A percentile compares a stretch with the other conserved stretches of the same genome.
Evolutionary conservation across 2,888 invertebrate species (phyloP).

Genomic region (Chrysolina americana): DNA sequence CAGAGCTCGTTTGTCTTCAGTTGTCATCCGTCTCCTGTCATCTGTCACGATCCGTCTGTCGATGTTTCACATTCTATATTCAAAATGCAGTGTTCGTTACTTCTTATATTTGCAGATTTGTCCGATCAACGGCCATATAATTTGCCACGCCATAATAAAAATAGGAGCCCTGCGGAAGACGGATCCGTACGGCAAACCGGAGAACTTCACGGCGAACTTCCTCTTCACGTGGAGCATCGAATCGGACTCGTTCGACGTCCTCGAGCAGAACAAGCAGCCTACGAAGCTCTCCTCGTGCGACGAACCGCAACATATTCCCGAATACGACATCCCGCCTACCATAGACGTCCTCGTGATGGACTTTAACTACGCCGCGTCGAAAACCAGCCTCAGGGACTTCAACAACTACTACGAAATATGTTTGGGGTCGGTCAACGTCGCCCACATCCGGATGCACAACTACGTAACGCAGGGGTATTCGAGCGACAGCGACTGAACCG

Average conservation of each 20-base stretch:
- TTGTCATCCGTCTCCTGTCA: too few species aligned
- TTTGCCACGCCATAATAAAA: conserved; percentile 68
- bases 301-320: conserved; percentile 55
- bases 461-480: conserved; percentile 46
- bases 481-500: conserved; percentile 46
- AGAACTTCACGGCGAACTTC: conserved; percentile 64
- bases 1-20: too few species aligned
- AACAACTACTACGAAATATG: conserved; percentile 64
- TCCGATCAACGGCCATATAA: conserved; percentile 67
- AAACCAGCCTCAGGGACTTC: conserved; percentile 65
- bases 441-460: conserved; percentile 40
- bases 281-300: conserved; percentile 59
- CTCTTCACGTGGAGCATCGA: conserved; percentile 68
- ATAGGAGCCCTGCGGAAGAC: conserved; percentile 64
- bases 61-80: not conserved
- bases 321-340: conserved; percentile 46
- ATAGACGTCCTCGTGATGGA: conserved; percentile 64
- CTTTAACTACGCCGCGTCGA: conserved; percentile 60
- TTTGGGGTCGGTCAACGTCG: conserved; percentile 43
- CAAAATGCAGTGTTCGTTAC: too few species aligned
- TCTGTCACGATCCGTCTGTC: too few species aligned
- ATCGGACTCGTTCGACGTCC: conserved; percentile 65
- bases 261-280: conserved; percentile 61
- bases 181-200: conserved; percentile 59
- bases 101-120: conserved; percentile 63